These are phyloP conservation scores for Picus viridis DNA, from an alignment of 2,797 vertebrate genomes.

Conservation along the genomic window DNA sequence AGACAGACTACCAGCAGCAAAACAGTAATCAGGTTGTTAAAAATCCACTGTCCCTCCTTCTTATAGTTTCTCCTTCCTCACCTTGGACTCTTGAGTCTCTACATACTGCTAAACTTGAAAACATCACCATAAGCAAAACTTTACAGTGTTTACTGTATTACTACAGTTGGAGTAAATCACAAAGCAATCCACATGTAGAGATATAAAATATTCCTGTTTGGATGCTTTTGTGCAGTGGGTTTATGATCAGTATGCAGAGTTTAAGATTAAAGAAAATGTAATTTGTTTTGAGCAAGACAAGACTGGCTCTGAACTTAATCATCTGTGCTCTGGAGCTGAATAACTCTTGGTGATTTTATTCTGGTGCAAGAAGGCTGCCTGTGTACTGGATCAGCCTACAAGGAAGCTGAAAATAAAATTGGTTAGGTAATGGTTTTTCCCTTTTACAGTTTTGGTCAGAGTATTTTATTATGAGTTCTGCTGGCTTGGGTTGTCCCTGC, in stretches of 20 bases:
- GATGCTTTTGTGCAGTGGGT: not conserved
- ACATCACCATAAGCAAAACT: not conserved
- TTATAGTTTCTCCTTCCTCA: not conserved
- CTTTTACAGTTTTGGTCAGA: not conserved
- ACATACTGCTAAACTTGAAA: not conserved
- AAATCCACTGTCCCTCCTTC: not conserved
- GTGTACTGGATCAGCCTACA: not conserved
- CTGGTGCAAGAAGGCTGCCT: not conserved
- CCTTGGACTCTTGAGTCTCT: not conserved
- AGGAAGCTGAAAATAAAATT: slow-evolving; percentile 34
- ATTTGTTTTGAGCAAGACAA: not conserved
- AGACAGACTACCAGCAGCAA: not conserved
- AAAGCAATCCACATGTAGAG: not conserved
- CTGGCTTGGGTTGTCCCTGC: not conserved
- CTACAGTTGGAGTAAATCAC: not conserved
- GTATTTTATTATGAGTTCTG: not conserved
- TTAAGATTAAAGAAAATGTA: not conserved
- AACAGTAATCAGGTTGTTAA: not conserved
- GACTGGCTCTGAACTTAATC: not conserved
- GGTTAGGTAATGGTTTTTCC: not conserved
- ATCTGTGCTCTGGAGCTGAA: not conserved
- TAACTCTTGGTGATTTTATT: not conserved
- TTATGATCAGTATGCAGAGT: not conserved
- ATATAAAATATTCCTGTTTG: not conserved
- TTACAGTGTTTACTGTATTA: not conserved